These are phyloP conservation scores for Atopsyche davidsoni DNA, from an alignment of 1,140 invertebrate genomes.

Conservation along the genomic window DNA sequence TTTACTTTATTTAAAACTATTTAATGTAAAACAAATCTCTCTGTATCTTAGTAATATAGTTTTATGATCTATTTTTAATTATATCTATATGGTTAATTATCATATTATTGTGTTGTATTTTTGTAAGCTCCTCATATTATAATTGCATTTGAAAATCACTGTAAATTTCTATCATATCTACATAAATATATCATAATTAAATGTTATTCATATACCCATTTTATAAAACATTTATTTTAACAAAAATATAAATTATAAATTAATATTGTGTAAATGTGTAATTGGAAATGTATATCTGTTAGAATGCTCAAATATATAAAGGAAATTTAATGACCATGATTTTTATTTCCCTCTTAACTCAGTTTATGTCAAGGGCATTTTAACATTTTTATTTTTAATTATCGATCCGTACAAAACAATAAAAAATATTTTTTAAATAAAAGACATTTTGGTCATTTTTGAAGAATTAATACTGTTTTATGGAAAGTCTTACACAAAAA, in stretches of 20 bases:
- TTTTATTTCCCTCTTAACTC: no score
- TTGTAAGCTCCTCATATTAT: no score
- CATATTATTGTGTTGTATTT: neutral
- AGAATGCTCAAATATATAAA: conserved; percentile 23
- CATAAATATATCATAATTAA: neutral
- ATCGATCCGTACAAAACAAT: no score
- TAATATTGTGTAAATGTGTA: conserved; percentile 15
- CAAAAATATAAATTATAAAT: conserved; percentile 7
- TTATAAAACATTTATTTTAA: conserved; percentile 6
- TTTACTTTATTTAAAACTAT: no score
- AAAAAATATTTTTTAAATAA: no score
- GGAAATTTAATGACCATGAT: no score
- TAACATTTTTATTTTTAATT: no score
- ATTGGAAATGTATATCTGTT: conserved; percentile 17
- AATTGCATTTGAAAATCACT: neutral
- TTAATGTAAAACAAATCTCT: neutral
- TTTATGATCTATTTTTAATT: neutral
- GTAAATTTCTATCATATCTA: neutral
- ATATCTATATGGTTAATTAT: neutral
- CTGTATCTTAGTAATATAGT: neutral
- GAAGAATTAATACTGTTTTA: no score
- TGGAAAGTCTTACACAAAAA: no score
- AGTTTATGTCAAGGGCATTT: no score
- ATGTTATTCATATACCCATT: neutral
- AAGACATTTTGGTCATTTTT: no score